Evolutionary conservation across 2,797 vertebrate genomes (phyloP), one percentile per base, ranked within the genome.

Genomic region (Kryptopterus vitreolus): DNA sequence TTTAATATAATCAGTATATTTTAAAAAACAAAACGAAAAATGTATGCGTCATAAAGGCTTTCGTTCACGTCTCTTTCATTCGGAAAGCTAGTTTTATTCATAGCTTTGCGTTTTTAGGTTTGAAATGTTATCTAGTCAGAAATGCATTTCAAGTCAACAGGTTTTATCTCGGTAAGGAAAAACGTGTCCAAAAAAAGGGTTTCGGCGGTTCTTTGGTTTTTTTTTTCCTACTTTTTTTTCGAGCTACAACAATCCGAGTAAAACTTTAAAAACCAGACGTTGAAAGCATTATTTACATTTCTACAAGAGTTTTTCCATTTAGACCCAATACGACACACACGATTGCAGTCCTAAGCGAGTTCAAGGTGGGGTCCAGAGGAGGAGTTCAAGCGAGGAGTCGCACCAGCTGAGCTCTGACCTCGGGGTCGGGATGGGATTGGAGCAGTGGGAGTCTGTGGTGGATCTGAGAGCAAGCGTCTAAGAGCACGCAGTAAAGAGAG

Each of bases 361-460:
- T 74, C 79, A 78, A 87, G 86, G 73, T 62, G 76, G 57, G 59
- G 72, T 48, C 63, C 35, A 58, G 46, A 43, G 76, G 16, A 77
- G 66, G 78, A n/a, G 55, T 53, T 82, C 92, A 95, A 1, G 90
- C 94, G 86, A 96, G 88, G 85, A 97, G 89, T 81, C 91, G 94
- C 80, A 94, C 94, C 88, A 95, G 95, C 87, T 97, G 94, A 68
- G 94, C 90, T 89, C 94, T 96, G 81, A 98, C 89, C 61, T 98
- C 95, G 1, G 13, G 83, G 52, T 97, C 94, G 0, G 92, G 91
- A 81, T 98, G 95, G 13, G 93, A 90, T 61, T 95, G 89, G 82
- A 99, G 92, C 68, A 89, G 91, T 0, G 88, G 85, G 78, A 99
- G 89, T 91, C 94, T 95, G 87, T 92, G 90, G 82, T 95, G 86